These are phyloP conservation scores for Diadema setosum DNA, from an alignment of 35 echinoderm and acorn worm genomes.

Conservation along the genomic window DNA sequence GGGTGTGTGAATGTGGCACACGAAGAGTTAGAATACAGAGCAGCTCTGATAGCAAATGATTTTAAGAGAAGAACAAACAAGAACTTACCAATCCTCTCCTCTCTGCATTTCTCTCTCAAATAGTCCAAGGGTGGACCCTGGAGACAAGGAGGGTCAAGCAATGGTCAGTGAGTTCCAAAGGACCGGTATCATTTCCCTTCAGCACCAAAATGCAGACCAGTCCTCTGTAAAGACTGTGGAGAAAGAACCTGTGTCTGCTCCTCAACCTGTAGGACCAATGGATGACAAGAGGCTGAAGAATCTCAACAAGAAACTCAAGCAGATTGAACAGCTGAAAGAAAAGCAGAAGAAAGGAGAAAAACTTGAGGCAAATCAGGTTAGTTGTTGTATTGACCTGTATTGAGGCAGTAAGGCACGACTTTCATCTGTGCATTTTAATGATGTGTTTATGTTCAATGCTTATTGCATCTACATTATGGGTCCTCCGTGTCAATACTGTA, in stretches of 20 bases:
- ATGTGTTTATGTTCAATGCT: no score
- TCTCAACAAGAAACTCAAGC: slow-evolving; percentile 66
- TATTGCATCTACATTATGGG: no score
- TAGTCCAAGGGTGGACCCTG: slow-evolving; percentile 39
- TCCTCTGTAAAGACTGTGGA: neutral
- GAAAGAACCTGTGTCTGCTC: neutral
- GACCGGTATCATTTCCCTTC: slow-evolving; percentile 16
- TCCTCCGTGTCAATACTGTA: no score
- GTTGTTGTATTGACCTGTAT: neutral
- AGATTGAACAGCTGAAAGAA: slow-evolving; percentile 74
- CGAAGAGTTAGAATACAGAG: no score
- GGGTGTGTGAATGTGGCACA: no score
- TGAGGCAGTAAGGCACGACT: no score
- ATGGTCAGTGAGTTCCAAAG: slow-evolving; percentile 25
- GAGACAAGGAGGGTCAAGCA: slow-evolving; percentile 37
- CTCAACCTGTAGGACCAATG: neutral
- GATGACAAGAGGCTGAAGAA: slow-evolving; percentile 67
- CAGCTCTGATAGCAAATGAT: no score
- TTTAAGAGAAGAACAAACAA: no score
- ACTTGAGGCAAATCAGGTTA: slow-evolving; percentile 73
- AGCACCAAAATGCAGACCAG: neutral
- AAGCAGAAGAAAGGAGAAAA: slow-evolving; percentile 67
- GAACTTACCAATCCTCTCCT: neutral
- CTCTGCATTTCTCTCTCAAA: neutral
- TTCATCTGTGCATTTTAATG: no score